Percentiles rank a stretch among this genome's conserved stretches.
phyloP scores from a whole-genome alignment of 1,140 invertebrate genomes.

The Cotesia typhae region DNA sequence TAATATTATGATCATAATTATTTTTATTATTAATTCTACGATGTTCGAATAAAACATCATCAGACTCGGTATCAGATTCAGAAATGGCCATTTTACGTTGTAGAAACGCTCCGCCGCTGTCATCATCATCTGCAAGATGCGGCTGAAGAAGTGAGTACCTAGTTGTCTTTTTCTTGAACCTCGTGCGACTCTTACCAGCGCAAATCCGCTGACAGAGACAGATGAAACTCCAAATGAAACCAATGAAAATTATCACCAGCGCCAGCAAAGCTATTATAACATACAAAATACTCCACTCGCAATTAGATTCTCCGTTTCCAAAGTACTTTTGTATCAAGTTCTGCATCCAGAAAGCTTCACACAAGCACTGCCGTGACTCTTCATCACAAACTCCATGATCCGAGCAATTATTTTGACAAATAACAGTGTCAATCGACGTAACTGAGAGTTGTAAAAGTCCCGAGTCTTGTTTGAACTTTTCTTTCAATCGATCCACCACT shows the following conservation, averaged over 20 bases:
- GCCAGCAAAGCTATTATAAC: slow-evolving; percentile 80
- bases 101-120: slow-evolving; percentile 54
- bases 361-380: slow-evolving; percentile 83
- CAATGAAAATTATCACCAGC: slow-evolving; percentile 71
- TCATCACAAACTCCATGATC: slow-evolving; percentile 90
- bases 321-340: slow-evolving; percentile 73
- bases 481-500: slow-evolving; percentile 72
- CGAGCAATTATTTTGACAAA: slow-evolving; percentile 94
- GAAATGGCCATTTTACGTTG: slow-evolving; percentile 60
- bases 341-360: slow-evolving; percentile 97
- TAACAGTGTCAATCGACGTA: slow-evolving; percentile 78
- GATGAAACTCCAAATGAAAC: slow-evolving; percentile 75
- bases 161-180: slow-evolving; percentile 57
- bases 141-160: slow-evolving; percentile 61
- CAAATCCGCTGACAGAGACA: slow-evolving; percentile 74
- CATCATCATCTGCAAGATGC: slow-evolving; percentile 58
- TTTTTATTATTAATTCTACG: slow-evolving; percentile 51
- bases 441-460: slow-evolving; percentile 78
- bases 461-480: slow-evolving; percentile 75
- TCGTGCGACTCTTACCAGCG: slow-evolving; percentile 54
- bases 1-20: slow-evolving; percentile 44
- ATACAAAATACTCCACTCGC: slow-evolving; percentile 90
- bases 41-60: slow-evolving; percentile 61
- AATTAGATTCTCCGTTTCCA: slow-evolving; percentile 76
- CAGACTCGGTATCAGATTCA: slow-evolving; percentile 62